Percentiles rank a stretch among this genome's conserved stretches.
Evolutionary conservation across 1,140 invertebrate genomes (phyloP).

Genomic region (Lucilia sericata): DNA sequence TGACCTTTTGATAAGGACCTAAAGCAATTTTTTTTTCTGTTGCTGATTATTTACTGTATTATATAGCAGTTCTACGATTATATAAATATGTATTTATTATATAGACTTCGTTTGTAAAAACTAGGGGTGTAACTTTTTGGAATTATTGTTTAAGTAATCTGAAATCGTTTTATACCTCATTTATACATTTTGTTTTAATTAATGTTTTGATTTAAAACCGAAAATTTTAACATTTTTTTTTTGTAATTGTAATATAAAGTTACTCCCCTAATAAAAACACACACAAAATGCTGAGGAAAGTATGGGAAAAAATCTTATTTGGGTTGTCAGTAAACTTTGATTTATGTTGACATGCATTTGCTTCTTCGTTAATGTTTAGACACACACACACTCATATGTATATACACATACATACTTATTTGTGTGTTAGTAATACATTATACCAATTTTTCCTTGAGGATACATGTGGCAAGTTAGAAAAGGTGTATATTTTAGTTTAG

Average conservation of each 20-base stretch:
- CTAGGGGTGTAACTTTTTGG: too few species aligned
- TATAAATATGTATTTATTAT: neutral
- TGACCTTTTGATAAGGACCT: neutral
- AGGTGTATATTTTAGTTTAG: neutral
- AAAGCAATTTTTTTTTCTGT: neutral
- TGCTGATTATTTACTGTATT: neutral
- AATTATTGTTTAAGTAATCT: too few species aligned
- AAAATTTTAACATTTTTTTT: too few species aligned
- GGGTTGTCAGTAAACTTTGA: constrained; percentile 53
- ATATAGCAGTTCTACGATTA: neutral
- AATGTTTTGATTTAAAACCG: too few species aligned
- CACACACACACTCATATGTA: neutral
- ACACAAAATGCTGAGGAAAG: neutral
- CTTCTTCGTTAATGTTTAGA: constrained; percentile 42
- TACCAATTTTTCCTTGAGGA: neutral
- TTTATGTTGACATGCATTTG: constrained; percentile 66
- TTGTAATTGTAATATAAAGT: too few species aligned
- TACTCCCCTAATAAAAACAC: too few species aligned
- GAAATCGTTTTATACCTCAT: too few species aligned
- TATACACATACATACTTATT: neutral
- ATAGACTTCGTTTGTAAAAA: neutral
- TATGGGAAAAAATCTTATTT: constrained; percentile 1
- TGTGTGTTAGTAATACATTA: neutral
- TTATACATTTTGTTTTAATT: too few species aligned
- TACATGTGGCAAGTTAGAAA: neutral